These are phyloP conservation scores for Harpalus rufipes DNA, from an alignment of 2,888 invertebrate species.

Conservation along the genomic window DNA sequence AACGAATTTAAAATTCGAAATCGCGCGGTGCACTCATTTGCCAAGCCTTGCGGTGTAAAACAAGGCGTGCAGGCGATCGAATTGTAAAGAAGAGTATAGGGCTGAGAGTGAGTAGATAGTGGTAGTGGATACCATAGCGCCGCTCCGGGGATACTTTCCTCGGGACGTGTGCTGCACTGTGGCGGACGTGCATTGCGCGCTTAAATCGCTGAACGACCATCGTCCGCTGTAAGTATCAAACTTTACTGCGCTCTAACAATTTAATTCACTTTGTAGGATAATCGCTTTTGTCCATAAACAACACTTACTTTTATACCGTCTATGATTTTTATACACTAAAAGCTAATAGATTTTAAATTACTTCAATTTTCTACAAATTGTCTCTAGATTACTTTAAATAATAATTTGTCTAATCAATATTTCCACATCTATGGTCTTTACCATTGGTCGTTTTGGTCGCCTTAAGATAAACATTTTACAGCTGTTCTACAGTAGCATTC, in stretches of 20 bases:
- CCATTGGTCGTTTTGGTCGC: too few relatives aligned
- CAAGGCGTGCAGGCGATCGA: constrained; percentile 33
- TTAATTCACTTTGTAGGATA: constrained; percentile 57
- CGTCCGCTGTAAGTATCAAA: constrained; percentile 30
- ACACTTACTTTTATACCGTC: constrained; percentile 31
- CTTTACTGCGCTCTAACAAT: constrained; percentile 50
- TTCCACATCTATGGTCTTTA: too few relatives aligned
- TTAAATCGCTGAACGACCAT: constrained; percentile 38
- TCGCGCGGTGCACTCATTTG: constrained; percentile 53
- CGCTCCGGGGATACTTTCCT: constrained; percentile 3
- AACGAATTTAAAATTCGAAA: constrained; percentile 57
- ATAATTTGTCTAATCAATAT: too few relatives aligned
- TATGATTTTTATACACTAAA: constrained; percentile 42
- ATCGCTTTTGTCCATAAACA: constrained; percentile 50
- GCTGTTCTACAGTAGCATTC: too few relatives aligned
- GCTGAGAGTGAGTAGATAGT: too few relatives aligned
- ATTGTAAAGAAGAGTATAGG: constrained; percentile 22
- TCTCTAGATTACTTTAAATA: neutral
- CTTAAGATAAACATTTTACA: too few relatives aligned
- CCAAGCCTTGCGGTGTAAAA: constrained; percentile 39
- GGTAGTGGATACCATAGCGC: neutral
- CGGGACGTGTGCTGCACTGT: constrained; percentile 35
- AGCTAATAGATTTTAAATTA: constrained; percentile 19
- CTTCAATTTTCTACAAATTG: constrained; percentile 16
- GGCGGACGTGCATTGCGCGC: constrained; percentile 32